Evolutionary conservation across 2,888 invertebrate species (phyloP), one percentile per base, ranked within the genome.

Genomic region (Arctia plantaginis): DNA sequence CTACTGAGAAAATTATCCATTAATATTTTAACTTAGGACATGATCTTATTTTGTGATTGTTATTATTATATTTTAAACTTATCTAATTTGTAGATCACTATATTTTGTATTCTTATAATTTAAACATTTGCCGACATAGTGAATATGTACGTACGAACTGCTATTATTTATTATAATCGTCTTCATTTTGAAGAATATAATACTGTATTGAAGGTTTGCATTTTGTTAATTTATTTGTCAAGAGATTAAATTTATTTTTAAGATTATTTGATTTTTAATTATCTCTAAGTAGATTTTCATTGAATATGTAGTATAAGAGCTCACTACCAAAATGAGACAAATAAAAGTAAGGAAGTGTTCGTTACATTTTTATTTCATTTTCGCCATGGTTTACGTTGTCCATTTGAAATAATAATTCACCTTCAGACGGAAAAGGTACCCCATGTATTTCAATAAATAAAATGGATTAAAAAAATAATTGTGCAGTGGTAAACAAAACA

Each of bases 201-300:
- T 88, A 85, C 88, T 90, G 89, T 91, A 91, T 88, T 90, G 87
- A 89, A 89, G 86, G 82, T 90, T 91, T 89, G 90, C 91, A 93
- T 93, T 93, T 91, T 92, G 93, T 94, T 94, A 94, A 94, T 94
- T 95, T 95, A 94, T 94, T 95, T 93, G 92, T 94, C 94, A 90
- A 94, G 93, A 93, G 92, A 95, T 94, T 95, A 95, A 95, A 95
- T 80, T 87, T 93, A 93, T 93, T 94, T 93, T 92, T 93, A 94
- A 94, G 93, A 89, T 85, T 74, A 70, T 67, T 72, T 64, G 78
- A 73, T 77, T 88, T 87, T 86, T 87, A 69, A 82, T 87, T 84
- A 67, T 76, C 68, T 62, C 20, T 0, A 35, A 27, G 35, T 64
- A 64, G 23, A 41, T 70, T 64, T 51, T 30, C 64, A n/a, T 44